Base-by-base conservation (phyloP, 2,888 invertebrate genomes). In the Thereva unica region DNA sequence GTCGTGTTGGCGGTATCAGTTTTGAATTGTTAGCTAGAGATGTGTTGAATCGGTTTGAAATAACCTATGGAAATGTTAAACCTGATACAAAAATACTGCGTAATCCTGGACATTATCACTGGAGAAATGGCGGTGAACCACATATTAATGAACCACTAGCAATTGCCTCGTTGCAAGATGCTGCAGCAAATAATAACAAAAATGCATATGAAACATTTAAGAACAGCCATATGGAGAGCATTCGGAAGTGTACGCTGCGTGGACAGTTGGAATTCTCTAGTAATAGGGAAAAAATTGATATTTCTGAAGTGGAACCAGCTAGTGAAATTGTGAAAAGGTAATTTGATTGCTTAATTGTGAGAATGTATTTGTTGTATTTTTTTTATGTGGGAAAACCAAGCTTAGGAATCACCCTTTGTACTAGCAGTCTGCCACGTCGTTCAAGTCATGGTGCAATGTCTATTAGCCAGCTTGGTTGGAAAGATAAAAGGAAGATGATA, bases 91-190 rank as follows among this genome's bases (percentile, higher is more conserved):
- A 84, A 45, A 84, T 87, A 44, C 82, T 86, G 66, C 87, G 93
- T 67, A 95, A 95, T 79, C 95, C 96, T 8, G 99, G 98, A 5
- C 89, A 89, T 75, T 98, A 93, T 80, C 97, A 99, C 81, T 99
- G 97, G 97, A 87, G 98, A 74, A 89, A 91, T 70, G 97, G 95
- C 10, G 99, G 99, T 3, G 98, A 99, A 83, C 93, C 94, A 73
- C 99, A 99, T 82, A 90, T 99, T 76, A 99, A 99, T 80, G 97
- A 98, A 77, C 99, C 99, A 0, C 83, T 88, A 73, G 89, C 91
- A 71, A 89, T 86, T 76, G 86, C 86, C 40, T 84, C 83, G 73
- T 76, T 86, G 7, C 87, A 97, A 86, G 97, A 97, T 80, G 96
- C 98, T 0, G 89, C 94, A 0, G 80, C 86, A 38, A 88, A 85